Percentiles rank a stretch among this genome's conserved stretches.
Evolutionary conservation across 2,888 invertebrate species (phyloP).

Genomic region (Ecliptopera silaceata): DNA sequence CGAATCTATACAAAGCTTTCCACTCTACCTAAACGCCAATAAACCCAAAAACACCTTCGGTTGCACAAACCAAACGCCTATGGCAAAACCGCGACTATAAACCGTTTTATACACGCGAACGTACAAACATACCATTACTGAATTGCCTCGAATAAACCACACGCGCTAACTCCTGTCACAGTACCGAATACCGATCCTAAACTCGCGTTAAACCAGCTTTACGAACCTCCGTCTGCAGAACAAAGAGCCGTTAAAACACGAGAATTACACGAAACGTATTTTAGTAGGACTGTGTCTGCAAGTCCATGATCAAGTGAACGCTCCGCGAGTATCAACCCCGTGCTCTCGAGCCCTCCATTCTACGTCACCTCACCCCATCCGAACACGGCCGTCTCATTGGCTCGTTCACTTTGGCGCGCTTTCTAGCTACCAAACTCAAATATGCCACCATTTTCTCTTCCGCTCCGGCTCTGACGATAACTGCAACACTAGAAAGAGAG

Average conservation of each 20-base stretch:
- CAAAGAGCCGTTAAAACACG: slow-evolving; percentile 75
- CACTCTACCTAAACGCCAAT: slow-evolving; percentile 72
- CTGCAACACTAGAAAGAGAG: slow-evolving; percentile 58
- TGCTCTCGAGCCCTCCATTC: slow-evolving; percentile 59
- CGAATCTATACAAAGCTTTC: slow-evolving; percentile 71
- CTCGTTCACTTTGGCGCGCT: slow-evolving; percentile 77
- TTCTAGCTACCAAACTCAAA: slow-evolving; percentile 61
- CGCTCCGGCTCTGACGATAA: slow-evolving; percentile 51
- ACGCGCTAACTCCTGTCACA: slow-evolving; percentile 68
- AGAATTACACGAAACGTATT: slow-evolving; percentile 55
- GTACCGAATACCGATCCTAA: slow-evolving; percentile 60
- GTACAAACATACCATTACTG: slow-evolving; percentile 61
- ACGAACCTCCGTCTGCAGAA: slow-evolving; percentile 57
- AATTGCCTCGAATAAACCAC: slow-evolving; percentile 75
- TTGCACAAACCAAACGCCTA: slow-evolving; percentile 73
- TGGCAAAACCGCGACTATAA: slow-evolving; percentile 74
- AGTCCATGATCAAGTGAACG: slow-evolving; percentile 76
- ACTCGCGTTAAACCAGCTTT: slow-evolving; percentile 66
- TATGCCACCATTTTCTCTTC: slow-evolving; percentile 48
- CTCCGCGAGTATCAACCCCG: slow-evolving; percentile 77
- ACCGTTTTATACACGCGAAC: slow-evolving; percentile 65
- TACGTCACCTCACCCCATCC: slow-evolving; percentile 82
- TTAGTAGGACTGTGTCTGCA: slow-evolving; percentile 64
- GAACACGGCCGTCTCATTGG: slow-evolving; percentile 58
- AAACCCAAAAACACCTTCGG: slow-evolving; percentile 77